Base-by-base conservation (phyloP, 2,888 invertebrate genomes). In the Spialia ferax region DNA sequence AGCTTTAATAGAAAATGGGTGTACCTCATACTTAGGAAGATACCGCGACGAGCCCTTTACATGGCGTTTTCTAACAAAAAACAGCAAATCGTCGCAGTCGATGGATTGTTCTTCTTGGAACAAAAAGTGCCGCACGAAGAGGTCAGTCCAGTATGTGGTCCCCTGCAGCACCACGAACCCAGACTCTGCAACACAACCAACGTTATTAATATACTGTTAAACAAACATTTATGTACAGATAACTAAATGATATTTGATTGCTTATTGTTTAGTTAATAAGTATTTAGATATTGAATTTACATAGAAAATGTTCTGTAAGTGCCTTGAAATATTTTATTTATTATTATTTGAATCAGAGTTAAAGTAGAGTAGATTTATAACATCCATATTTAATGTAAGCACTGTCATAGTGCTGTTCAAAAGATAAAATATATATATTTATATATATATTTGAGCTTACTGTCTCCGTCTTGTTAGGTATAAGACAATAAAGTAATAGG, bases 101-200 rank as follows among this genome's bases (percentile, higher is more conserved):
- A 98, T 98, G 72, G 97, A 96, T 72, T 96, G 96, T 85, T 97
- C 98, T 74, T 97, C 96, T 94, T 97, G 97, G 85, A 98, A 98
- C 63, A 99, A 94, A 88, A 99, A 99, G 94, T 99, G 98, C 13
- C 98, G 95, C 74, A 98, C 98, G 91, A 99, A 99, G 75, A 99
- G 94, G 88, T 98, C 98, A 63, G 98, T 99, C 99, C 99, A 99
- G 84, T 99, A 99, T 2, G 98, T 98, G 69, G 97, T 98, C 45
- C 98, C 98, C 91, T 98, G 97, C 15, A 98, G 95, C 88, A 99
- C 96, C 74, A 98, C 98, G 93, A 98, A 98, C 55, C 98, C 98
- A 29, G 97, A 97, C 89, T 98, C 98, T 98, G 94, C 62, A 79
- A 71, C 8, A 42, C 8, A 38, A n/a, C 29, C 15, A 10, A 10